Evolutionary conservation across 2,797 vertebrate species (phyloP), one percentile per base, ranked within the genome.

Genomic region (Balearica regulorum): DNA sequence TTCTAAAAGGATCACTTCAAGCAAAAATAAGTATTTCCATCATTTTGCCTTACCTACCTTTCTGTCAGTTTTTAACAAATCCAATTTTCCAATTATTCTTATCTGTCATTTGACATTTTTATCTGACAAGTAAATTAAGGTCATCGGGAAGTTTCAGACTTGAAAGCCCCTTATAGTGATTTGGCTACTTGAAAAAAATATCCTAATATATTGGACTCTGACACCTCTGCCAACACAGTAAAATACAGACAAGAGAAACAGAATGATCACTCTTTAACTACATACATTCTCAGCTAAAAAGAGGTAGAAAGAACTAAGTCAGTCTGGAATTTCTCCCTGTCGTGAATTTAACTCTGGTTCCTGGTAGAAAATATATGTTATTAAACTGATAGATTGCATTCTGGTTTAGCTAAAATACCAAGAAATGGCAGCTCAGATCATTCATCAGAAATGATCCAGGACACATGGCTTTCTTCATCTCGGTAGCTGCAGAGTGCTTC

Each of bases 41-140:
- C 62, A 55, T 57, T 76, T 83, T 92, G 10, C 37, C 53, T 89
- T 70, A 84, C 77, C 57, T 95, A 57, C 43, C 68, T 93, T 53
- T 90, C 87, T 81, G 55, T 89, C 92, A 94, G n/a, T 41, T 95
- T 91, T 81, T 95, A 95, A 71, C 77, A 95, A 93, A 93, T 68
- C 49, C 83, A 65, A 41, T 96, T 97, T 97, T 96, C 76, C 91
- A 96, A n/a, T 97, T 97, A 93, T 87, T 54, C 17, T 60, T 82
- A 41, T 85, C 82, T 86, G 54, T 78, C 96, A 57, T 87, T 89
- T 93, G 81, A 68, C 72, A 78, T 91, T 96, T 97, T 96, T 93
- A 62, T 93, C 82, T 97, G 94, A 95, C 89, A 91, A 83, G 83
- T 96, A 97, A 96, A 97, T 96, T 94, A 95, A 89, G 65, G 61